Base-by-base conservation (phyloP, 2,113 vertebrate species). In the Maccullochella peelii region DNA sequence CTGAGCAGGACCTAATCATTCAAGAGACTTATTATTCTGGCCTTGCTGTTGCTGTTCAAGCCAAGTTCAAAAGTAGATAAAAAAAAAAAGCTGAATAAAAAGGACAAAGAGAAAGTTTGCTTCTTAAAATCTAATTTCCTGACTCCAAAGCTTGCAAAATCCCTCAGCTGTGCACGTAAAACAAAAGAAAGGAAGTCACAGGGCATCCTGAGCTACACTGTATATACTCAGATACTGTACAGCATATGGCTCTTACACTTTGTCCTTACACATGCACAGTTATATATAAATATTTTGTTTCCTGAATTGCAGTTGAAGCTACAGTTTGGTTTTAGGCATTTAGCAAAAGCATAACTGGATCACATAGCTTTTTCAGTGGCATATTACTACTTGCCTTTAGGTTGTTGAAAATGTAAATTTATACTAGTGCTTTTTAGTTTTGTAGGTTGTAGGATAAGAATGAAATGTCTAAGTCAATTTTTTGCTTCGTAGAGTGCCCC, bases 111-210 rank as follows among this genome's bases (percentile, higher is more conserved):
- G 0, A 86, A 44, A 27, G 20, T 44, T 27, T 20, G 1, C 14
- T 73, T 50, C 44, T 11, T 18, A 61, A 66, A 80, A 74, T 85
- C 21, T 0, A 2, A 89, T 85, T 89, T 89, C 79, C 89, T 86
- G 77, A 61, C 11, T 73, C 25, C 2, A 25, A 61, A 59, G 44
- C 57, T 57, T 9, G 50, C 36, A 80, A 42, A 33, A 74, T 88
- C 68, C 59, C 55, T 73, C 20, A 52, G 50, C 62, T 74, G 59
- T 68, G 38, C 23, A 70, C 25, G 36, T 74, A 50, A 68, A 81
- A 79, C 50, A 25, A 66, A 65, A 25, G 52, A 77, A 33, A 30
- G 80, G 75, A 82, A 82, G 61, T 82, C 25, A 36, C 20, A 18
- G 20, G 23, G n/a, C 57, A 20, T 84, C 73, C 72, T 47, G 71